These are phyloP conservation scores for Gymnarchus niloticus DNA, from an alignment of 2,113 vertebrate genomes.

Conservation along the genomic window DNA sequence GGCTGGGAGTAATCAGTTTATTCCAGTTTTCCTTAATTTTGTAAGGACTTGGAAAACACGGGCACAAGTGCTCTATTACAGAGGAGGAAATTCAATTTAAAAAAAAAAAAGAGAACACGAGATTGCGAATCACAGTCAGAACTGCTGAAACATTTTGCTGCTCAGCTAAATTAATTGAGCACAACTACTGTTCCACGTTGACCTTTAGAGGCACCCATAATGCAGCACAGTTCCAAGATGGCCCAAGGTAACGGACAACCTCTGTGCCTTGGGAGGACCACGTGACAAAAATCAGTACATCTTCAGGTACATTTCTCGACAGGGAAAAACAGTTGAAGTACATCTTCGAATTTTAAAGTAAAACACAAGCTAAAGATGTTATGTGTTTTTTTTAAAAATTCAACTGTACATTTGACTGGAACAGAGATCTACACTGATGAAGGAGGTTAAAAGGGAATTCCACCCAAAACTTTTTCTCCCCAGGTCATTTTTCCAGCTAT, in stretches of 20 bases:
- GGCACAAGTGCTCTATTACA: conserved; percentile 14
- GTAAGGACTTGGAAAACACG: conserved; percentile 10
- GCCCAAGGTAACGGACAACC: not conserved
- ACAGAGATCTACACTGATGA: not conserved
- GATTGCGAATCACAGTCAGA: conserved; percentile 11
- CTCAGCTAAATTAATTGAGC: not conserved
- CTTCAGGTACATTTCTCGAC: not conserved
- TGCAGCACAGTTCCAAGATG: not conserved
- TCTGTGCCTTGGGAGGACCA: not conserved
- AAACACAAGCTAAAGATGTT: not conserved
- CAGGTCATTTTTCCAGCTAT: not conserved
- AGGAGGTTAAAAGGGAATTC: not conserved
- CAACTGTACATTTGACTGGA: not conserved
- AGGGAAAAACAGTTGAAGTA: not conserved
- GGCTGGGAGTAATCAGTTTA: conserved; percentile 15
- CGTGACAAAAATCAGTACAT: not conserved
- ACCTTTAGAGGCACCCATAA: not conserved
- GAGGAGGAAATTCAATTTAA: too few relatives aligned
- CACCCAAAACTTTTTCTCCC: not conserved
- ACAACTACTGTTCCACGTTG: not conserved
- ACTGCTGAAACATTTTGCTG: not conserved
- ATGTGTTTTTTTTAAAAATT: not conserved
- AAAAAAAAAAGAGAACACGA: conserved; percentile 2
- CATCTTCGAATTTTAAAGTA: not conserved
- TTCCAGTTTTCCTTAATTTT: conserved; percentile 12